These are phyloP conservation scores for Silurus lanzhouensis DNA, from an alignment of 2,797 vertebrate genomes.

Conservation along the genomic window DNA sequence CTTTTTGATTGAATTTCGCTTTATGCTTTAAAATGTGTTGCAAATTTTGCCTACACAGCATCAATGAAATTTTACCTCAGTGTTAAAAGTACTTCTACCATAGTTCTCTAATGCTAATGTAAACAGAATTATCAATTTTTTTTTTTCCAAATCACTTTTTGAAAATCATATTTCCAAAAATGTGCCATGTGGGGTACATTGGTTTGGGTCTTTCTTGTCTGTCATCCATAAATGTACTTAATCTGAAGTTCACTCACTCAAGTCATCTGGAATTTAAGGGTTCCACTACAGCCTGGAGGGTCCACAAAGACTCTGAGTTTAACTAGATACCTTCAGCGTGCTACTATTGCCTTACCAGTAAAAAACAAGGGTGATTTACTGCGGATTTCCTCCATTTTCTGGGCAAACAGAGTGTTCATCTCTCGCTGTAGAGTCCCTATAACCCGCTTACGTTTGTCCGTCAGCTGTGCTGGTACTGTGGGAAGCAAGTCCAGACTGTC, in stretches of 20 bases:
- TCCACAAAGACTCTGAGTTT: constrained; percentile 22
- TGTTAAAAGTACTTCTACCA: background rate
- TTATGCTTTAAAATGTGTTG: background rate
- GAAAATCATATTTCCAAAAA: background rate
- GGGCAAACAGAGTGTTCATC: constrained; percentile 93
- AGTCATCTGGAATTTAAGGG: constrained; percentile 3
- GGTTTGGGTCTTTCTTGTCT: background rate
- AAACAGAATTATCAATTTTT: background rate
- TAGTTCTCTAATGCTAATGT: background rate
- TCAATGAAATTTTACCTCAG: background rate
- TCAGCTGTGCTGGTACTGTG: constrained; percentile 62
- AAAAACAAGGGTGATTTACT: constrained; percentile 93
- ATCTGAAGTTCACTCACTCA: constrained; percentile 4
- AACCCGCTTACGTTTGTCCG: constrained; percentile 81
- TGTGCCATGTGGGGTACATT: background rate
- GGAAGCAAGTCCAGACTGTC: constrained; percentile 77
- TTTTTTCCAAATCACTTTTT: background rate
- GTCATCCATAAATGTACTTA: constrained; percentile 14
- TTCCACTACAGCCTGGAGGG: constrained; percentile 18
- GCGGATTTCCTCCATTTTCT: constrained; percentile 96
- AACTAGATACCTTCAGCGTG: constrained; percentile 22
- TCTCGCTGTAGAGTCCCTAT: constrained; percentile 92
- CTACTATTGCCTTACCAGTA: constrained; percentile 81
- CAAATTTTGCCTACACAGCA: background rate
- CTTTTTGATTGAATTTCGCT: background rate